Evolutionary conservation across 2,113 vertebrate genomes (phyloP), one percentile per base, ranked within the genome.

Genomic region (Formicarius rufipectus): DNA sequence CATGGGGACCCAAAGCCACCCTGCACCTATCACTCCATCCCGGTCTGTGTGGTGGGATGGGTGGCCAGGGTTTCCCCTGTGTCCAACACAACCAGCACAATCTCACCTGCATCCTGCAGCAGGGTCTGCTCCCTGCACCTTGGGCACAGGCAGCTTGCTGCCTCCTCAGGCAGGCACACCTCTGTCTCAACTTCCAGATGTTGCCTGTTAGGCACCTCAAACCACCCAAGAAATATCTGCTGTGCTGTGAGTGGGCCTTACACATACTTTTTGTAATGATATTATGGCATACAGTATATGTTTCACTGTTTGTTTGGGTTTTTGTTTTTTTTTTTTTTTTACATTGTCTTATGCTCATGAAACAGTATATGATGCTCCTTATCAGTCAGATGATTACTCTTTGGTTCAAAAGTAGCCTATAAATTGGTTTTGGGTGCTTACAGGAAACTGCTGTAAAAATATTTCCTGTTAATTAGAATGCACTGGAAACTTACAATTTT

Each of bases 1-100:
- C 0, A 0, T 1, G 59, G 33, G 55, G 31, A 14, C 40, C 18
- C 0, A 0, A 4, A 37, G 52, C 47, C 31, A 24, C 66, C 31
- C 71, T 4, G 49, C 4, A 20, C 2, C 24, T 17, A 6, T 4
- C 1, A 0, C 33, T 53, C 17, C 39, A 17, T n/a, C 30, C 56
- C 2, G 0, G 37, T 9, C 10, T 21, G n/a, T 1, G 0, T 7
- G 35, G 6, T 64, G 64, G 68, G 8, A 44, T 1, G 6, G 28
- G 30, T 0, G 0, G 6, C 18, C 37, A 30, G 31, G n/a, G 28
- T 5, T 16, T 50, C 4, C 8, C 20, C 19, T 1, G 4, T 15
- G 27, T 12, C 68, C 73, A 67, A 7, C 8, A 13, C 4, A 7
- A 30, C n/a, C 20, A 6, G 9, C 35, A 39, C 7, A 1, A 14